A percentile compares a stretch with the other conserved stretches of the same genome.
Evolutionary conservation across 2,113 vertebrate genomes (phyloP).

Genomic region (Charina bottae): DNA sequence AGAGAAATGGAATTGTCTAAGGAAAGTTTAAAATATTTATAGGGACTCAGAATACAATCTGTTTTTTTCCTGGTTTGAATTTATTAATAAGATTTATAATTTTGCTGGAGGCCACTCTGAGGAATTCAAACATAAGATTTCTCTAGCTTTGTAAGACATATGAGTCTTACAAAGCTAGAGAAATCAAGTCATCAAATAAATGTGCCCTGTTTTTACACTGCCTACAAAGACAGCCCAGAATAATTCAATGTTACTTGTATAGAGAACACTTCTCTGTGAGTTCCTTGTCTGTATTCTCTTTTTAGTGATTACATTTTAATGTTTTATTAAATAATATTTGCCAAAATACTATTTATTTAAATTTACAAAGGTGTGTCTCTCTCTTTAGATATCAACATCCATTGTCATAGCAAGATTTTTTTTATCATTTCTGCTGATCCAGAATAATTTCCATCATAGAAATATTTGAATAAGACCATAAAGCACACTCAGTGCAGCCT

Average conservation of each 20-base stretch:
- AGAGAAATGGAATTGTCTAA: neutral
- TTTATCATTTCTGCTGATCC: neutral
- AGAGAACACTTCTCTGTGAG: neutral
- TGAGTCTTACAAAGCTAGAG: neutral
- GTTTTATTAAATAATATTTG: neutral
- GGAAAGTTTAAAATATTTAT: neutral
- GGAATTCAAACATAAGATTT: neutral
- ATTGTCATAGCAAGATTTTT: neutral
- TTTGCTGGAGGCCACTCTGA: neutral
- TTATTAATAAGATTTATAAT: neutral
- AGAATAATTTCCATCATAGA: neutral
- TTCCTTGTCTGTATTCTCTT: neutral
- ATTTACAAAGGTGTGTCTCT: neutral
- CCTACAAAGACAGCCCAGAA: neutral
- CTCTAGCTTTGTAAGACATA: neutral
- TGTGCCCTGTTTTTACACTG: neutral
- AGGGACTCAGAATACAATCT: neutral
- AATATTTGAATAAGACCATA: neutral
- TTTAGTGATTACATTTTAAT: neutral
- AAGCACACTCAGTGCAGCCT: neutral
- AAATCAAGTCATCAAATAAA: neutral
- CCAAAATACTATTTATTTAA: neutral
- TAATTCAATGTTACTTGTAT: neutral
- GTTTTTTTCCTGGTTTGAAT: neutral
- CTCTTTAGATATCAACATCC: neutral